Evolutionary conservation across 2,797 vertebrate genomes (phyloP).

Genomic region (Catamblyrhynchus diadema): DNA sequence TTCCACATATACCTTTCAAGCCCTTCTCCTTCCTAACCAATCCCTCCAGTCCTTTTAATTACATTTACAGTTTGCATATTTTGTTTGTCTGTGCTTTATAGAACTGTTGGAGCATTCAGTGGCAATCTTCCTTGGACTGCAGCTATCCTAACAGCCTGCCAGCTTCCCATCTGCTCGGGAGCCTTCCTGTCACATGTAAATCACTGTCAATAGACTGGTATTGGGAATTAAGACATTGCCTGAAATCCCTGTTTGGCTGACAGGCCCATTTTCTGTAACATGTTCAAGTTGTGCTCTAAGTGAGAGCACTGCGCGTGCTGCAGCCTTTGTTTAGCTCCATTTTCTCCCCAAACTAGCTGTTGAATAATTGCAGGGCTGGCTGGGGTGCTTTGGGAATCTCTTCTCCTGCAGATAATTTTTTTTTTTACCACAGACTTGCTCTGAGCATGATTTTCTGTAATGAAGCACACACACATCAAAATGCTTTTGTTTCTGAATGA

Average conservation of each 20-base stretch:
- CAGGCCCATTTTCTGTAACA: neutral
- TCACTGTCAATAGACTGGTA: neutral
- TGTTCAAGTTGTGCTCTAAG: neutral
- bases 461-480: accelerated
- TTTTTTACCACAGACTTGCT: neutral
- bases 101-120: neutral
- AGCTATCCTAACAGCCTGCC: neutral
- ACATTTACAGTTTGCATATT: neutral
- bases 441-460: neutral
- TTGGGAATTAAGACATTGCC: neutral
- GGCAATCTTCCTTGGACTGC: neutral
- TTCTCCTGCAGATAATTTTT: neutral
- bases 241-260: neutral
- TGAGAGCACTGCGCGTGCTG: neutral
- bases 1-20: conserved; percentile 29
- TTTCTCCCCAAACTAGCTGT: neutral
- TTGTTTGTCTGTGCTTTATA: neutral
- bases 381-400: neutral
- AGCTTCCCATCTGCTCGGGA: conserved; percentile 21
- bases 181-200: neutral
- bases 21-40: neutral
- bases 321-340: neutral
- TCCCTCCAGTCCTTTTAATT: neutral
- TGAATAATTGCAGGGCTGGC: neutral
- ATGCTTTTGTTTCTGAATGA: neutral